A percentile compares a stretch with the other conserved stretches of the same genome.
Evolutionary conservation across 2,797 vertebrate species (phyloP).

Genomic region (Ataeniobius toweri): DNA sequence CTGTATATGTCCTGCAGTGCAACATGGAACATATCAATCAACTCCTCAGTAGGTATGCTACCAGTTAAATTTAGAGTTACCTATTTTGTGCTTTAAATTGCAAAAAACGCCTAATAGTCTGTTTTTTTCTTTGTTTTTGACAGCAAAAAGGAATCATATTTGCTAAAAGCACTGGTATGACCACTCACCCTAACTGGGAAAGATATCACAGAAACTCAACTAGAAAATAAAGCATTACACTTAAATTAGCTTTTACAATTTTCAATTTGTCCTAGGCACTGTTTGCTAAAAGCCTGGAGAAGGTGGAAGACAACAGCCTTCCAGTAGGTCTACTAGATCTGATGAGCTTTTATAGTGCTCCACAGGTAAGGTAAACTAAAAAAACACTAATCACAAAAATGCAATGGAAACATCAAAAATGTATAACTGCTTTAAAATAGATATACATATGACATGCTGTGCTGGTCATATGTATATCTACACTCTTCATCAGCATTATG

Average conservation of each 20-base stretch:
- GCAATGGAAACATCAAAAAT: neutral
- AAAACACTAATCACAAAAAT: too few relatives aligned
- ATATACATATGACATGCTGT: too few relatives aligned
- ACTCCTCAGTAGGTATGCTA: conserved; percentile 86
- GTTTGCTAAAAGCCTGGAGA: conserved; percentile 83
- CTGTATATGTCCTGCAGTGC: conserved; percentile 88
- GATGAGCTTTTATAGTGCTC: conserved; percentile 81
- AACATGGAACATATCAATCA: conserved; percentile 88
- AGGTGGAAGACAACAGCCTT: conserved; percentile 83
- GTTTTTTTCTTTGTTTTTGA: conserved; percentile 23
- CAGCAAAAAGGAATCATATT: conserved; percentile 91
- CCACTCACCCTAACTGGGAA: neutral
- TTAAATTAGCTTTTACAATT: neutral
- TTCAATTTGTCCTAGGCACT: conserved; percentile 79
- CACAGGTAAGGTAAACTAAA: conserved; percentile 79
- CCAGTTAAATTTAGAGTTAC: neutral
- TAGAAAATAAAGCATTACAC: neutral
- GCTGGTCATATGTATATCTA: too few relatives aligned
- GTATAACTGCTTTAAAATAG: neutral
- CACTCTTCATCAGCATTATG: too few relatives aligned
- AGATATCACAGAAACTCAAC: neutral
- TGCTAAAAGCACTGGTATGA: conserved; percentile 94
- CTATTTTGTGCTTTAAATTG: neutral
- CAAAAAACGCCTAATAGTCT: neutral
- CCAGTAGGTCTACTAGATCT: conserved; percentile 86